Conservation (phyloP, 2,797 vertebrate genomes). For the Enteromius radiatus region DNA sequence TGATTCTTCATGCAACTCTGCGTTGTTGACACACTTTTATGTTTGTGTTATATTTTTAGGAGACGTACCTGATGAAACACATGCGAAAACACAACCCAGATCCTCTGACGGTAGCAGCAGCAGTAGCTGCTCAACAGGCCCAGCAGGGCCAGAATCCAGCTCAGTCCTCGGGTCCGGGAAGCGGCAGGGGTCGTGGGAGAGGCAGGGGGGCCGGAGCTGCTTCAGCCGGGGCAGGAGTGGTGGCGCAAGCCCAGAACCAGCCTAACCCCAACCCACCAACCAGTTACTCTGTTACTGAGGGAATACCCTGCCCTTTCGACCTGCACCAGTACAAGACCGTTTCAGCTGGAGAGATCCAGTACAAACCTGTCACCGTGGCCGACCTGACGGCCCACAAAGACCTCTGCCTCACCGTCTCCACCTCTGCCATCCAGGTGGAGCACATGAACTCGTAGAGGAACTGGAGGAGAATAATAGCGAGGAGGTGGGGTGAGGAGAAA, state of each 20-base stretch:
- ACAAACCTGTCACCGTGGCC: conserved; percentile 79
- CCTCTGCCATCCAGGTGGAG: conserved; percentile 75
- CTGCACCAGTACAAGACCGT: conserved; percentile 95
- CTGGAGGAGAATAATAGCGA: conserved; percentile 23
- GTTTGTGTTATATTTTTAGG: conserved; percentile 66
- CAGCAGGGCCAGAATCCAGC: conserved; percentile 70
- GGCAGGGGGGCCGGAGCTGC: conserved; percentile 59
- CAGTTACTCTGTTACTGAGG: conserved; percentile 68
- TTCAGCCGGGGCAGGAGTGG: conserved; percentile 73
- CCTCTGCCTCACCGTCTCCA: conserved; percentile 98
- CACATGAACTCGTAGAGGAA: conserved; percentile 60
- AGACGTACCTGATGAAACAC: conserved; percentile 99
- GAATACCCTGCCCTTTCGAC: conserved; percentile 89
- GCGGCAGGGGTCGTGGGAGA: conserved; percentile 62
- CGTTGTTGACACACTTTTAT: background rate
- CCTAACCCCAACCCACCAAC: conserved; percentile 77
- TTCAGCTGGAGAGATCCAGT: conserved; percentile 78
- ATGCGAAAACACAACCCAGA: conserved; percentile 99
- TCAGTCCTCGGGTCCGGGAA: conserved; percentile 56
- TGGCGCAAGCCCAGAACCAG: conserved; percentile 73
- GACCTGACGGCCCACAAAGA: conserved; percentile 90
- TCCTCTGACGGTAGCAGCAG: conserved; percentile 81
- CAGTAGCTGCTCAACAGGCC: conserved; percentile 83
- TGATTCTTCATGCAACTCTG: background rate
- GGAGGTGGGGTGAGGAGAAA: conserved; percentile 58